Conservation (phyloP, 2,113 vertebrate species). For the Daboia siamensis region DNA sequence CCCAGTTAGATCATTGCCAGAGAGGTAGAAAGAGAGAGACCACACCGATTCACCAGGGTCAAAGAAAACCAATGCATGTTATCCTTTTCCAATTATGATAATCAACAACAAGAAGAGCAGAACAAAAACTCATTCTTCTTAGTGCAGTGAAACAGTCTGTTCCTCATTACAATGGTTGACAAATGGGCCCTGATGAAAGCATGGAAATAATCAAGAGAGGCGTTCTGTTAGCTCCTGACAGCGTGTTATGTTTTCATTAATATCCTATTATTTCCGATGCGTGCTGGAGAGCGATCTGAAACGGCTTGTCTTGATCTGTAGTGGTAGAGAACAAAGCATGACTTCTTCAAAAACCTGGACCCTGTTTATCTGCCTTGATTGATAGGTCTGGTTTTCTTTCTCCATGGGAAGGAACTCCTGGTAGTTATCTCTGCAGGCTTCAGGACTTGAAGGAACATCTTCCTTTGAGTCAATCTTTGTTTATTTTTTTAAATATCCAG, state of each 20-base stretch:
- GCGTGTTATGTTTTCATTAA: conserved; percentile 22
- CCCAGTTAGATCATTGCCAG: neutral
- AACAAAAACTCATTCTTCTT: neutral
- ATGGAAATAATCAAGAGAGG: neutral
- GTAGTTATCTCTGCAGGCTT: neutral
- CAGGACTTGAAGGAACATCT: neutral
- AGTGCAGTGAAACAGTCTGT: neutral
- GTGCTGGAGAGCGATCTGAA: neutral
- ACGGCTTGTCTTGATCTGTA: neutral
- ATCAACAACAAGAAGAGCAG: neutral
- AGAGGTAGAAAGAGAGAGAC: neutral
- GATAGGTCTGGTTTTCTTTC: neutral
- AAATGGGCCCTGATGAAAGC: neutral
- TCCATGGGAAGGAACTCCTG: neutral
- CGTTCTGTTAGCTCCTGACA: neutral
- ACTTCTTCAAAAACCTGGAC: neutral
- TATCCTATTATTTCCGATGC: neutral
- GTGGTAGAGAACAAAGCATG: neutral
- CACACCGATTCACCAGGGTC: neutral
- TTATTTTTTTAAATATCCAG: neutral
- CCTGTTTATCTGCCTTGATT: neutral
- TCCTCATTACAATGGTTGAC: neutral
- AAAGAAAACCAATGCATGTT: neutral
- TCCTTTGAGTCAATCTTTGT: neutral
- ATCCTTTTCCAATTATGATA: neutral